Evolutionary conservation across 2,797 vertebrate genomes (phyloP).

Genomic region (Pseudopleuronectes americanus): DNA sequence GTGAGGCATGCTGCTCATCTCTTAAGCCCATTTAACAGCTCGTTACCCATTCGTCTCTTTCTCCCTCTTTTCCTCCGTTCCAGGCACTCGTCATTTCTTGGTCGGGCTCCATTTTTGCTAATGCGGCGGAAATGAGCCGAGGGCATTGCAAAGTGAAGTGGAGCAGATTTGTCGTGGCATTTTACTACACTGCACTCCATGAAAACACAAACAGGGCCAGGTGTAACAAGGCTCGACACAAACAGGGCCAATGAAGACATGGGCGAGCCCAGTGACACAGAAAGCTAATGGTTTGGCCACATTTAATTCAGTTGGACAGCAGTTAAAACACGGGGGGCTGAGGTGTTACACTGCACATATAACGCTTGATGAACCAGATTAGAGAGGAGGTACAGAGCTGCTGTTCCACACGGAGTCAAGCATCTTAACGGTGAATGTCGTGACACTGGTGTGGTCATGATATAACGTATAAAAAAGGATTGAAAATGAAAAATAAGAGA

Average conservation of each 20-base stretch:
- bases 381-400: slow-evolving; percentile 1
- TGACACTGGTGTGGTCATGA: not conserved
- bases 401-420: not conserved
- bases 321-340: slow-evolving; percentile 17
- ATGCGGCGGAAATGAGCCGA: slow-evolving; percentile 79
- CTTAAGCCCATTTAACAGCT: slow-evolving; percentile 81
- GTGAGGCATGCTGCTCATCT: slow-evolving; percentile 69
- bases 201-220: slow-evolving; percentile 47
- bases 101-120: slow-evolving; percentile 78
- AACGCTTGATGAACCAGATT: slow-evolving; percentile 31
- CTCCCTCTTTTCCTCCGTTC: slow-evolving; percentile 45
- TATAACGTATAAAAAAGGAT: not conserved
- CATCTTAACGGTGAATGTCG: not conserved
- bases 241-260: slow-evolving; percentile 16
- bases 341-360: slow-evolving; percentile 10
- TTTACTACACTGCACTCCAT: slow-evolving; percentile 32
- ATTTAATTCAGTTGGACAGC: slow-evolving; percentile 30
- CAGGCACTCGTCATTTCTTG: slow-evolving; percentile 68
- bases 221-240: slow-evolving; percentile 8
- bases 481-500: not conserved
- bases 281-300: slow-evolving; percentile 17
- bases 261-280: slow-evolving; percentile 13
- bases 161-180: slow-evolving; percentile 49
- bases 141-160: slow-evolving; percentile 60
- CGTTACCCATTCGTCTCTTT: slow-evolving; percentile 65